Evolutionary conservation across 2,888 invertebrate genomes (phyloP), one percentile per base, ranked within the genome.

Genomic region (Eupithecia subfuscata): DNA sequence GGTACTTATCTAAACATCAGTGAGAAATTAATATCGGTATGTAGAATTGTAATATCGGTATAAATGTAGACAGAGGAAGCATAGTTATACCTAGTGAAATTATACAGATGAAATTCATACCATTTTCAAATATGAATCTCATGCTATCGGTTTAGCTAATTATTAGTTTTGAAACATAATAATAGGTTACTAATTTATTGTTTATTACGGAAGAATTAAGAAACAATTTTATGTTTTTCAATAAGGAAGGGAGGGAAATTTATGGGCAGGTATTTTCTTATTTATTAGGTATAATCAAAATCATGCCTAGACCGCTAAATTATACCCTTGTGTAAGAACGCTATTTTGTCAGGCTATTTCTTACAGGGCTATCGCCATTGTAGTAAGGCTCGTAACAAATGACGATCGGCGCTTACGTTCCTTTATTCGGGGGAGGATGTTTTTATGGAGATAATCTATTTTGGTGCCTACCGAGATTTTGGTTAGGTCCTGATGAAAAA

Each of bases 371-470:
- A 30, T 34, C 69, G 48, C 43, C 69, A 64, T 70, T 76, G 64
- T 14, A 22, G 25, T 74, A 74, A 76, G 74, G 72, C 75, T 72
- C 71, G 72, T 67, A 73, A 67, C 48, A 73, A 79, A 75, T 78
- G 75, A 76, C 72, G 68, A 79, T 76, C 73, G 60, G 74, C 69
- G 72, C n/a, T 70, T 70, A 43, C 67, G 52, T 68, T 69, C 64
- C 65, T 72, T 76, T 75, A 75, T 75, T 75, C 75, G 64, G 71
- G 70, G n/a, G 64, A 25, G 45, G 71, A 63, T 74, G 71, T 45
- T 64, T 64, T 68, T 22, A 14, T 4, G 16, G 14, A 40, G 43
- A 68, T 14, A 25, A 22, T 68, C 67, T 40, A 43, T 25, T 67
- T 45, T 68, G 22, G 2, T 22, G 56, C 12, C 7, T 11, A 25